Evolutionary conservation across 1,140 invertebrate genomes (phyloP), one percentile per base, ranked within the genome.

Genomic region (Cecropterus lyciades): DNA sequence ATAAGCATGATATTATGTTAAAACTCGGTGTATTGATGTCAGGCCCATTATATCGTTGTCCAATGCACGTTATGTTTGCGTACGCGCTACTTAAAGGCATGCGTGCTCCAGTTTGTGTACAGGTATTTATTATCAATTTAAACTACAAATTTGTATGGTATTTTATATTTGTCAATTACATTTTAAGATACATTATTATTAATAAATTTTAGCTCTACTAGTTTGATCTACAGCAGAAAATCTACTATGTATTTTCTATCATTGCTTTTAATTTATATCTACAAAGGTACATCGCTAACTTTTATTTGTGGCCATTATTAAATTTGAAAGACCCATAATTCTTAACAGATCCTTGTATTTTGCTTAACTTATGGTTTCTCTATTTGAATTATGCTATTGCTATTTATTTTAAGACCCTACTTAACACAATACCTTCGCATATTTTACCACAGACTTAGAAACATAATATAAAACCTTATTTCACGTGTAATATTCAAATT

Each of bases 141-240:
- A 60, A 51, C 49, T 49, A 16, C 42, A 64, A 43, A 52, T 57
- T 24, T 67, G 49, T 66, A 65, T 69, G 68, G 66, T 65, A 75
- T 73, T 79, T 73, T 85, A 83, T 82, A 85, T 82, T 87, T 80
- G 70, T 82, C 74, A 83, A 83, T 76, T 83, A 82, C 72, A 80
- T 78, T 79, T 81, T 81, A 80, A 84, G 78, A 82, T 87, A 85
- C 85, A 88, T 80, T 84, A 83, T 82, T 81, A 72, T 74, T 72
- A 49, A 67, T 72, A 72, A 72, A 80, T 82, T 75, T 80, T 85
- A 82, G 79, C 76, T 80, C 82, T 86, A 88, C 79, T 77, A 65
- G 76, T 78, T 77, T 75, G 59, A 74, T 77, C 84, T 85, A 87
- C 77, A 78, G 80, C 79, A 85, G 80, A 80, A 85, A 82, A 79